phyloP scores from a whole-genome alignment of 35 echinoderm and acorn worm species.

The Lytechinus pictus region DNA sequence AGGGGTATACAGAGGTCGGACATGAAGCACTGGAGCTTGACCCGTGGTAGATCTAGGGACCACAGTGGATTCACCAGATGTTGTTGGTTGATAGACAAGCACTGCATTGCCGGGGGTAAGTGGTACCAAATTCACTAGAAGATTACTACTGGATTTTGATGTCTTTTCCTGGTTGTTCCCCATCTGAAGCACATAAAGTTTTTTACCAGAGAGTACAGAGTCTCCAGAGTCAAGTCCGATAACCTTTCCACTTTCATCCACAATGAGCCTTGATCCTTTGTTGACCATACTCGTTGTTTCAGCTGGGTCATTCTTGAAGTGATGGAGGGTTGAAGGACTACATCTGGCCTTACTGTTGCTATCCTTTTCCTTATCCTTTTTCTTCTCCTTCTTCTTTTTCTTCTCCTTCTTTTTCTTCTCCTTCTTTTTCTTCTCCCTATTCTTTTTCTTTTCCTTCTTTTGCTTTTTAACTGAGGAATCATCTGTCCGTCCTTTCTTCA shows the following conservation, averaged over 20 bases:
- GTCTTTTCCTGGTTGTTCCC: neutral
- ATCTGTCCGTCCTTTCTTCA: neutral
- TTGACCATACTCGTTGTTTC: too few relatives aligned
- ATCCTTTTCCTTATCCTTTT: too few relatives aligned
- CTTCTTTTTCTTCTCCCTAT: neutral
- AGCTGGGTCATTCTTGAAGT: too few relatives aligned
- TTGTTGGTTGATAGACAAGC: neutral
- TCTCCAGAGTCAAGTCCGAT: neutral
- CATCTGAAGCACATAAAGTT: neutral
- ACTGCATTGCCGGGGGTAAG: neutral
- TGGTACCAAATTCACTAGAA: neutral
- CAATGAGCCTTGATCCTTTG: neutral
- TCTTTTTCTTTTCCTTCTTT: neutral
- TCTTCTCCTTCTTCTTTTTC: neutral
- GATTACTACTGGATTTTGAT: neutral
- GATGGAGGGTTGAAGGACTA: too few relatives aligned
- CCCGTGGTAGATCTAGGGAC: neutral
- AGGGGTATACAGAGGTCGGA: too few relatives aligned
- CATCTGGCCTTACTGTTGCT: too few relatives aligned
- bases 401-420: too few relatives aligned
- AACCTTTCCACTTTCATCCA: neutral
- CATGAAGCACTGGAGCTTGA: neutral
- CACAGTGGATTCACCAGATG: too few relatives aligned
- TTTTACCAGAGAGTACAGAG: neutral
- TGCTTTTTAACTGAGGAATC: neutral